Evolutionary conservation across 2,113 vertebrate species (phyloP).

Genomic region (Lepisosteus oculatus): DNA sequence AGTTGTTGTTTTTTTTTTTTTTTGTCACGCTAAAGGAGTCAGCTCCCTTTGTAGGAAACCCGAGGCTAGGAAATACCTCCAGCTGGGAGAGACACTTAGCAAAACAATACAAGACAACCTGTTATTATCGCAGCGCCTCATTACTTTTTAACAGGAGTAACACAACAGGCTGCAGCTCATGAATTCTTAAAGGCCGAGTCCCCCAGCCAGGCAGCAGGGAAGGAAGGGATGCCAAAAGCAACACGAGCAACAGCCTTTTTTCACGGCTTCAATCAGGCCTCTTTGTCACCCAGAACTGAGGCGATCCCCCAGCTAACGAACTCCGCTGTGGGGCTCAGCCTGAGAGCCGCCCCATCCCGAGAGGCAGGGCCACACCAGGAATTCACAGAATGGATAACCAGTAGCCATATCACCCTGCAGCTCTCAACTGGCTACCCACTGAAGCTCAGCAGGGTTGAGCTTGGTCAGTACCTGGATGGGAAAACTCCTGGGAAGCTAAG

Average conservation of each 20-base stretch:
- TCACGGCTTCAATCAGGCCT: slow-evolving; percentile 6
- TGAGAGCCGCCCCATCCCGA: too few species aligned
- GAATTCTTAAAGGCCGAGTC: slow-evolving; percentile 64
- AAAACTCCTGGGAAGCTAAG: too few species aligned
- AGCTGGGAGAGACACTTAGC: slow-evolving; percentile 51
- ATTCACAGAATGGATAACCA: too few species aligned
- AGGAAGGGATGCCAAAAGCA: slow-evolving; percentile 37
- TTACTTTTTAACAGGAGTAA: slow-evolving; percentile 68
- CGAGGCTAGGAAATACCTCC: slow-evolving; percentile 38
- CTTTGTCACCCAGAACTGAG: slow-evolving; percentile 4
- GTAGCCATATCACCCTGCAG: too few species aligned
- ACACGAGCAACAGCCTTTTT: slow-evolving; percentile 13
- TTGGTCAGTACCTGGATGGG: too few species aligned
- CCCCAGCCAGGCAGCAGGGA: slow-evolving; percentile 50
- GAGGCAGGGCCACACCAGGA: too few species aligned
- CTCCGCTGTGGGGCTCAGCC: neutral
- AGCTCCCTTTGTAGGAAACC: slow-evolving; percentile 50
- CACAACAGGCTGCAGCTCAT: slow-evolving; percentile 55
- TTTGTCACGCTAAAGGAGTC: slow-evolving; percentile 37
- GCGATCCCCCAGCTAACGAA: neutral
- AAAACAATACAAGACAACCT: slow-evolving; percentile 58
- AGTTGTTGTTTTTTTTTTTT: neutral
- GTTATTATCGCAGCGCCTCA: slow-evolving; percentile 60
- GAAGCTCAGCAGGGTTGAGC: too few species aligned
- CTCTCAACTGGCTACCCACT: too few species aligned